These are phyloP conservation scores for Podocnemis expansa DNA, from an alignment of 2,113 vertebrate genomes.

Conservation along the genomic window DNA sequence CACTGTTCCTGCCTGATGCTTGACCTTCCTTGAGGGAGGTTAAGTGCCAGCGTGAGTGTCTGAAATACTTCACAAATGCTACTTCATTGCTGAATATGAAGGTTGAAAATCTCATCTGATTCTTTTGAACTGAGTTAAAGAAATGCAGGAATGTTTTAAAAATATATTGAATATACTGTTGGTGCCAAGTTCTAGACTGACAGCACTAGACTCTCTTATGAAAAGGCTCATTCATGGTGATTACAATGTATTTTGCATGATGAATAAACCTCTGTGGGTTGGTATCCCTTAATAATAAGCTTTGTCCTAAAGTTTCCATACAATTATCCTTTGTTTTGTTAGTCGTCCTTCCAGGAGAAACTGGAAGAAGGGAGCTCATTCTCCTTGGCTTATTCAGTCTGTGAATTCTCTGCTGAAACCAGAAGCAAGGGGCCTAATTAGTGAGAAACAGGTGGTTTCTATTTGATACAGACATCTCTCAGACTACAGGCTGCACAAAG, in stretches of 20 bases:
- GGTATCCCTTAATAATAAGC: background rate
- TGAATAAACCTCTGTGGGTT: background rate
- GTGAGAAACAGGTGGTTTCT: background rate
- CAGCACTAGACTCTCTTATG: background rate
- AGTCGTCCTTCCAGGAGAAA: background rate
- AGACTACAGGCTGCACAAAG: background rate
- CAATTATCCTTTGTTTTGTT: background rate
- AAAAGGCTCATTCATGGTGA: background rate
- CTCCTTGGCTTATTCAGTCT: background rate
- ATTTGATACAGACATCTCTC: background rate
- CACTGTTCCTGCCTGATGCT: background rate
- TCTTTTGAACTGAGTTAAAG: background rate
- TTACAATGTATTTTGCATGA: background rate
- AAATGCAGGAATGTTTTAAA: background rate
- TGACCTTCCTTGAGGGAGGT: background rate
- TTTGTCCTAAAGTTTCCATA: background rate
- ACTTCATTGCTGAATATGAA: background rate
- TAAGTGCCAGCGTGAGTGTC: background rate
- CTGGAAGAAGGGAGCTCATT: background rate
- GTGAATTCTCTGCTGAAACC: background rate
- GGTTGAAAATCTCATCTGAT: background rate
- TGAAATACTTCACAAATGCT: background rate
- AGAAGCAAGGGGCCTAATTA: background rate
- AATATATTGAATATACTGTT: background rate
- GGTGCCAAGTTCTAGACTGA: background rate